Base-by-base conservation (phyloP, 2,797 vertebrate genomes). In the Scyliorhinus canicula region DNA sequence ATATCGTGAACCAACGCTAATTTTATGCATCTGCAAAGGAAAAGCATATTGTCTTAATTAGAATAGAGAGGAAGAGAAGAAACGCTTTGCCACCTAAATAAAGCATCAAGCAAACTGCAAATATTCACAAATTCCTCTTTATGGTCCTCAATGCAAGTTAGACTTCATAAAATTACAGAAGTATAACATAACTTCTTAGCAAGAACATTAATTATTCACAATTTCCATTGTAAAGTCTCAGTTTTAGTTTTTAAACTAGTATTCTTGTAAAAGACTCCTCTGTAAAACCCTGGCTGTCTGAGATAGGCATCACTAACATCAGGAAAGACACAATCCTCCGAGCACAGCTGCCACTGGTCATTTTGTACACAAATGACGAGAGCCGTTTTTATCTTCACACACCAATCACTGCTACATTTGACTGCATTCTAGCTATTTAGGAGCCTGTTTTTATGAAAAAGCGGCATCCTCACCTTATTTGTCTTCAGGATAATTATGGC, bases 1-100 rank as follows among this genome's bases (percentile, higher is more conserved):
- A 99, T 98, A 96, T 99, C 99, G 0, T 99, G 99, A 96, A 99
- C 98, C 95, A 99, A 97, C 95, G 99, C 98, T 96, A 99, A 96
- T 95, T 98, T 98, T 95, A 99, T 97, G 96, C 99, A 99, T 96
- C 99, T 99, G 95, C n/a, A 95, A 95, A 60, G 96, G 26, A 86
- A 44, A 63, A 35, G 71, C 82, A 90, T 12, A 82, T 67, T 67
- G 71, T 95, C 55, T 44, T 35, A 94, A 52, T 55, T 71, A 60
- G 52, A 74, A 84, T 28, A 26, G 35, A 95, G 55, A 26, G 28
- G 50, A 69, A 5, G n/a, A 40, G n/a, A n/a, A 90, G 14, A 31
- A 86, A 60, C n/a, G 52, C 6, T 90, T 91, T 65, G 7, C 57
- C 35, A 60, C 60, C 19, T 21, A 65, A 91, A 44, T 91, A 91